Evolutionary conservation across 2,797 vertebrate genomes (phyloP), one percentile per base, ranked within the genome.

Genomic region (Pseudochaenichthys georgianus): DNA sequence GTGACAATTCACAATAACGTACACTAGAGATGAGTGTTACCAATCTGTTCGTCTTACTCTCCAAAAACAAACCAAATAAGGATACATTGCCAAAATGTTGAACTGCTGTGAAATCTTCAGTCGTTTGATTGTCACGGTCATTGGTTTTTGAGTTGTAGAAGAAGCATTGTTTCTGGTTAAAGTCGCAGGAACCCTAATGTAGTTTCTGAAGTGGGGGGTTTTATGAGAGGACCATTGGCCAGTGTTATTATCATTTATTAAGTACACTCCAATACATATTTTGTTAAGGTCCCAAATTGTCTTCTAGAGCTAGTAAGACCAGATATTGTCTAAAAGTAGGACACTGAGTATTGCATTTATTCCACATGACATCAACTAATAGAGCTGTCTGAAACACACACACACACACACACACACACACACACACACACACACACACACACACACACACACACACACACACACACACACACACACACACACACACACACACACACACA

Each of bases 331-430:
- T 31, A 19, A 77, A 89, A 89, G 55, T 90, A 51, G 84, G 75
- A 53, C 84, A 66, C 41, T 59, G 78, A 64, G 45, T 10, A 51
- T 68, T 77, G 74, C 80, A 48, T 83, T 55, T 86, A 83, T 79
- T 87, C 55, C 64, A 55, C 75, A 74, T 88, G 82, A 82, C 80
- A 68, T 71, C 43, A 87, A 79, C 57, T 71, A 79, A 84, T 68
- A 84, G 78, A 83, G 73, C 60, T 58, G 76, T 58, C 78, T 80
- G 52, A 78, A 79, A 77, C 62, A 80, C 23, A 3, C 23, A 23
- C 23, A 23, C 23, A 23, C 23, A 23, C 23, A 23, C 23, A 23
- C 23, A 23, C 23, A 23, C 23, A 23, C 23, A 23, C 23, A 23
- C 23, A 23, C 23, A 23, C 23, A 23, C 23, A 23, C 23, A 23